Evolutionary conservation across 1,140 invertebrate genomes (phyloP), one percentile per base, ranked within the genome.

Genomic region (Heliconius himera): DNA sequence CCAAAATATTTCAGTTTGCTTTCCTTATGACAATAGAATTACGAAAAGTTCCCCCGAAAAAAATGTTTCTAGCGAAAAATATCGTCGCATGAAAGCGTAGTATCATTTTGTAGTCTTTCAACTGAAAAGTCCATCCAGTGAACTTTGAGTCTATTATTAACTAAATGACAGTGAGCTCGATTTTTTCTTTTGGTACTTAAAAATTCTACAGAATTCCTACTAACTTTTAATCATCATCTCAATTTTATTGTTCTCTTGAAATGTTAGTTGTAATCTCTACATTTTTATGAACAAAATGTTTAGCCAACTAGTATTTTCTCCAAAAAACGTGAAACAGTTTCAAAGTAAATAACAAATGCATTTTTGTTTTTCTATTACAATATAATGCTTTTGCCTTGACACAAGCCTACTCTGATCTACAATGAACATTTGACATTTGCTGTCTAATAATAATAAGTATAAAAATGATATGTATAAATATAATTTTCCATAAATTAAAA

Each of bases 81-180:
- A 70, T 46, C 56, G 29, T 70, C 54, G 74, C 74, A 70, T 49
- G n/a, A 75, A 29, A 70, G 56, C 38, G 41, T 70, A 41, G 36
- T 66, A 66, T 66, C 60, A 66, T 76, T 70, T 76, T 46, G 70
- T 16, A 66, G 60, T 76, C 60, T 76, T 46, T 22, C 60, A 49
- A 66, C 74, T 36, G 74, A 75, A 46, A 70, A 76, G 41, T 66
- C 38, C 38, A 41, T 70, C 56, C 41, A 8, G 4, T 66, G 29
- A 70, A 76, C 56, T 76, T 76, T 70, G 56, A 33, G 22, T 76
- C 74, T 66, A 70, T 76, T 76, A 76, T 70, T 76, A 70, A 33
- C 36, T 70, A 70, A 76, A 76, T 74, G 73, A 60, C 4, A 36
- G 29, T 49, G 74, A 70, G 46, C 74, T 18, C 54, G 5, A 26